Evolutionary conservation across 2,797 vertebrate genomes (phyloP), one percentile per base, ranked within the genome.

Genomic region (Betta splendens): DNA sequence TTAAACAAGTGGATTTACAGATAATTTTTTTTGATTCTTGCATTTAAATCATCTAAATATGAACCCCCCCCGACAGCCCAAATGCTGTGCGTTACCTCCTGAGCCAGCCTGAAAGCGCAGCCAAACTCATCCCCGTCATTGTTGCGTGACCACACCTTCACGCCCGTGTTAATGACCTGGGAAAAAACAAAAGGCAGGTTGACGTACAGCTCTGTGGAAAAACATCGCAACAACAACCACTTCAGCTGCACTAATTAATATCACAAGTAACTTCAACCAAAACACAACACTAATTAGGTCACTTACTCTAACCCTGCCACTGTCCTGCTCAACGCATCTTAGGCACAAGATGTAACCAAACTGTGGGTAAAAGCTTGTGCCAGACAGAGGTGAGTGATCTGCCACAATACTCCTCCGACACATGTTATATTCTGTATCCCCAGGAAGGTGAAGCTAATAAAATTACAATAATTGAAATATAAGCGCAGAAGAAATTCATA

Each of bases 131-230:
- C 95, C 0, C 96, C 96, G 2, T 98, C 94, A 22, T 92, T 97
- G 87, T 96, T 98, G 36, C 96, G 94, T 77, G 94, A 98, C 94
- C 94, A 95, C 52, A 98, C 96, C 89, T 98, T 99, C 79, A 99
- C 95, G 6, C 98, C 98, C 0, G 95, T 98, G 85, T 99, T 99
- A 77, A 99, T 96, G 48, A 99, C 95, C 97, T 99, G 83, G 32
- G 10, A n/a, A 32, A 66, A 37, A 22, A 18, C 33, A 5, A 13
- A 9, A 28, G n/a, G 5, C 36, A n/a, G 3, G 26, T 1, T 37
- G 42, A 55, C 29, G 49, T 31, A 31, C 18, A 50, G 17, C 37
- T 49, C 15, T 0, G 8, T 25, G 26, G 13, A 33, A 45, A 66
- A 42, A 42, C 17, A 40, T 52, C 17, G 35, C 21, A 26, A 11